Percentiles rank a stretch among this genome's conserved stretches.
These are phyloP conservation scores for Guaruba guarouba DNA, from an alignment of 2,113 vertebrate genomes.

Conservation along the genomic window DNA sequence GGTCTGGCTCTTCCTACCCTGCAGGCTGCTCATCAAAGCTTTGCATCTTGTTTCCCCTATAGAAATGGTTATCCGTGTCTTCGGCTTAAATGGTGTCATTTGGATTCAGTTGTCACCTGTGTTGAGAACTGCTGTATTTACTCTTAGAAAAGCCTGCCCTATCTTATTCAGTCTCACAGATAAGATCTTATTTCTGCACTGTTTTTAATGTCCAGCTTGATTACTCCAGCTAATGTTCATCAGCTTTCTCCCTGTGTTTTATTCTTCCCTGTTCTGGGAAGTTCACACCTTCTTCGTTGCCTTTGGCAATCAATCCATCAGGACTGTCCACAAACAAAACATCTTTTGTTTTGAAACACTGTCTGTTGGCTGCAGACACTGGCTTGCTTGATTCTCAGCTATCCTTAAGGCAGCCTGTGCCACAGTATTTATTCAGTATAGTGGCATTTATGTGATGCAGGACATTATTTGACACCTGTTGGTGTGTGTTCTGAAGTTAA, in stretches of 20 bases:
- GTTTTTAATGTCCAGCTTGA: neutral
- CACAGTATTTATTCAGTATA: neutral
- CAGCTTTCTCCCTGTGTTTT: neutral
- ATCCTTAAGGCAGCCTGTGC: neutral
- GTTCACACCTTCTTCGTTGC: neutral
- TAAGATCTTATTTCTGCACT: neutral
- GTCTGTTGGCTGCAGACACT: neutral
- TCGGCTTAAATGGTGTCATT: neutral
- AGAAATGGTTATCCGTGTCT: neutral
- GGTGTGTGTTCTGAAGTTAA: neutral
- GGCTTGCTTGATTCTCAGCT: neutral
- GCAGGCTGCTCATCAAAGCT: neutral
- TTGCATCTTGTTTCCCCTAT: neutral
- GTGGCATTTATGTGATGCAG: neutral
- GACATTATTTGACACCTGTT: neutral
- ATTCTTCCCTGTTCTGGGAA: neutral
- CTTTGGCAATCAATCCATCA: neutral
- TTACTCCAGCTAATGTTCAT: neutral
- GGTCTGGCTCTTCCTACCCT: neutral
- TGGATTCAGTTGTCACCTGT: neutral
- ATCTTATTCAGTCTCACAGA: neutral
- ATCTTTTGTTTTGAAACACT: conserved; percentile 16
- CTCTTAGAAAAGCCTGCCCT: neutral
- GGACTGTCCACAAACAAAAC: neutral
- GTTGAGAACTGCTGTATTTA: neutral